A percentile compares a stretch with the other conserved stretches of the same genome.
Conservation (phyloP, 2,888 invertebrate genomes). For the Caradrina kadenii region DNA sequence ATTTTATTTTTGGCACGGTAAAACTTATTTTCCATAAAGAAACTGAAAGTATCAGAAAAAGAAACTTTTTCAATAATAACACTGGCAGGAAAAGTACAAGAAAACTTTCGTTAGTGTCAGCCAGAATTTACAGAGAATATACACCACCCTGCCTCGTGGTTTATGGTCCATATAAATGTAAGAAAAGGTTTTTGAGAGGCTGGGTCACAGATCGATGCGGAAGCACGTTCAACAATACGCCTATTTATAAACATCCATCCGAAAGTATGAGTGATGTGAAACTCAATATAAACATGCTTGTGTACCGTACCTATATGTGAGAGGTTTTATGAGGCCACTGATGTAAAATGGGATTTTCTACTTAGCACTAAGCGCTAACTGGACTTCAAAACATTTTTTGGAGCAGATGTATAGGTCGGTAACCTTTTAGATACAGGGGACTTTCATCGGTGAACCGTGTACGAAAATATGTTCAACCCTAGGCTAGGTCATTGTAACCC, state of each 20-base stretch:
- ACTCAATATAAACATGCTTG: conserved; percentile 3
- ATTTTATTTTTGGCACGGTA: neutral
- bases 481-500: neutral
- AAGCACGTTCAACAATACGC: conserved; percentile 15
- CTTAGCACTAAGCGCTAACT: conserved; percentile 20
- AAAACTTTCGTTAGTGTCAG: conserved; percentile 2
- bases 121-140: neutral
- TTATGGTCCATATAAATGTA: conserved; percentile 8
- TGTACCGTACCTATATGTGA: neutral
- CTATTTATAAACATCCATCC: conserved; percentile 3
- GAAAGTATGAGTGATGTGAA: neutral
- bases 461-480: conserved; percentile 22
- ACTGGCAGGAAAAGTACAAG: neutral
- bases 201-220: conserved; percentile 14
- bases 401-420: conserved; percentile 8
- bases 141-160: neutral
- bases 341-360: conserved; percentile 20
- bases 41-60: neutral
- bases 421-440: conserved; percentile 18
- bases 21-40: conserved; percentile 1
- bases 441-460: neutral
- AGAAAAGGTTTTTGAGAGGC: conserved; percentile 11
- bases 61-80: neutral
- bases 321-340: conserved; percentile 3
- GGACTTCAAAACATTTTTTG: conserved; percentile 34